Base-by-base conservation (phyloP, 2,113 vertebrate genomes). In the Calypte anna region DNA sequence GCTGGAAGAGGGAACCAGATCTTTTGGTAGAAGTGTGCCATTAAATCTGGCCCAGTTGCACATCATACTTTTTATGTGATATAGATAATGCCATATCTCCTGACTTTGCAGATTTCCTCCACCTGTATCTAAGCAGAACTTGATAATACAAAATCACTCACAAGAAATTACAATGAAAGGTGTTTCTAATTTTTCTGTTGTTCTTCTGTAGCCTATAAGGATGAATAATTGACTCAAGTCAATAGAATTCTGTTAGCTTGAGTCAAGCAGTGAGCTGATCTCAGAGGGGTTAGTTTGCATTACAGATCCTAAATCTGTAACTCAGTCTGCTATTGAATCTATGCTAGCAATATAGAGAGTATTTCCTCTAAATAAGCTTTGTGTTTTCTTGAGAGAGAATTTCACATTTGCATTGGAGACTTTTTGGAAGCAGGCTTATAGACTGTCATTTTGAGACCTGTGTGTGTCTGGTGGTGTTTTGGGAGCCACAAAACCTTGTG, bases 281-380 rank as follows among this genome's bases (percentile, higher is more conserved):
- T 79, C 31, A 0, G 2, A 69, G 50, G 46, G 24, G 30, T 76
- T 78, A 78, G 62, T 61, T 73, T 85, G 82, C 70, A 76, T 0
- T 76, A 33, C 8, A 54, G 63, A 13, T 70, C 3, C 44, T 40
- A 50, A 82, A n/a, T 48, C 40, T 76, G 20, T 38, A 38, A 48
- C 61, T 95, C n/a, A 54, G 30, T 17, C 30, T 88, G 36, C 33
- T 86, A 1, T 14, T 55, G 38, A 63, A 20, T 70, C 59, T 36
- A 8, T 78, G 5, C 20, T 48, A 31, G 27, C 28, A 27, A 12
- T 18, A 38, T 25, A 30, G 30, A 18, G 50, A 73, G 7, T 54
- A 14, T 91, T 93, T 90, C 80, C 46, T 80, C 21, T 54, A 48
- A 82, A 40, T 57, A 77, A 68, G 27, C 46, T 67, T 74, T 90